Conservation (phyloP, 2,113 vertebrate genomes). For the Speoplatyrhinus poulsoni region DNA sequence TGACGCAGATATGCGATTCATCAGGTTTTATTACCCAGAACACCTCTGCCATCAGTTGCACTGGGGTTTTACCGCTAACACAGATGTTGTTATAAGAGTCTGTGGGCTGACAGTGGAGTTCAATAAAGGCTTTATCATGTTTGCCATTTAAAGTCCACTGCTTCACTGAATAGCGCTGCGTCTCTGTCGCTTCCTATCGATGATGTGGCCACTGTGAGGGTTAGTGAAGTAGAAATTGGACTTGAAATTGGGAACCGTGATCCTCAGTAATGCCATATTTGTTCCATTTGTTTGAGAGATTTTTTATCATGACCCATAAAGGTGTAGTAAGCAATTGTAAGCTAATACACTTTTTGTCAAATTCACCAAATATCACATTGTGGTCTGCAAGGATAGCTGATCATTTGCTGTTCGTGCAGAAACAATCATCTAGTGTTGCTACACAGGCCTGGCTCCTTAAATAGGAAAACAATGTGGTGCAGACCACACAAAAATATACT, state of each 20-base stretch:
- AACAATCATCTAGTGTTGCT: too few species aligned
- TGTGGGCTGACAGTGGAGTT: constrained; percentile 36
- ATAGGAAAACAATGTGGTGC: too few species aligned
- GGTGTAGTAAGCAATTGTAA: too few species aligned
- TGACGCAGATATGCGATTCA: constrained; percentile 28
- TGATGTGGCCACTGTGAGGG: constrained; percentile 34
- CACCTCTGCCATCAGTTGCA: constrained; percentile 29
- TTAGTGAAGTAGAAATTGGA: constrained; percentile 22
- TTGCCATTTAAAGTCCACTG: constrained; percentile 46
- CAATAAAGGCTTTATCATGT: constrained; percentile 52
- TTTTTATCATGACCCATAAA: too few species aligned
- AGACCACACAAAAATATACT: too few species aligned
- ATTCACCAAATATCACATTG: too few species aligned
- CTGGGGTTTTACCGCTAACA: constrained; percentile 20
- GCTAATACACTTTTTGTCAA: too few species aligned
- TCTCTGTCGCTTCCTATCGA: constrained; percentile 46
- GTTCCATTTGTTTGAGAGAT: constrained; percentile 9
- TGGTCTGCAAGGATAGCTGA: too few species aligned
- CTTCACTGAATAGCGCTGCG: constrained; percentile 24
- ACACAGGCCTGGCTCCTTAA: too few species aligned
- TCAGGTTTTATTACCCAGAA: constrained; percentile 44
- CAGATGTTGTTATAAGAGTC: constrained; percentile 33
- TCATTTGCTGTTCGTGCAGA: too few species aligned
- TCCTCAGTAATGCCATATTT: constrained; percentile 27
- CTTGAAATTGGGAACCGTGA: constrained; percentile 31